Base-by-base conservation (phyloP, 1,140 invertebrate species). In the Melipona quadrifasciata region DNA sequence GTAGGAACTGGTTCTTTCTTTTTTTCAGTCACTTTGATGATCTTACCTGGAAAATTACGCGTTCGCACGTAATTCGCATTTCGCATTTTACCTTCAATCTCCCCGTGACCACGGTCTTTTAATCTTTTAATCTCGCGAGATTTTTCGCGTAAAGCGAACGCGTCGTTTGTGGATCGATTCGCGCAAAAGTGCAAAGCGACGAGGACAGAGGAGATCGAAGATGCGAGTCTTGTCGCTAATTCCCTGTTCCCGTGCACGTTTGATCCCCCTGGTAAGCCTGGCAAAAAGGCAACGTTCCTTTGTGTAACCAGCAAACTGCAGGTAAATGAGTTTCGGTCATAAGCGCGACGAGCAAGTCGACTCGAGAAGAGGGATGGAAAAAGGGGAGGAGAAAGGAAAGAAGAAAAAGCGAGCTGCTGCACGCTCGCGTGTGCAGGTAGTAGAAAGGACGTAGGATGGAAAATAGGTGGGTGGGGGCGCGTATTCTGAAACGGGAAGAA, bases 281-380 rank as follows among this genome's bases (percentile, higher is more conserved):
- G 47, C 55, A 61, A 84, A 79, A 71, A 51, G 47, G 65, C 82
- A 61, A 71, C 65, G 67, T 21, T 55, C 47, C 76, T 84, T 84
- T 84, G 67, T 79, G 67, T 17, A 19, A 21, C 17, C 51, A 17
- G 70, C 21, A 39, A 64, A 65, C 80, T 76, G 64, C 67, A 17
- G 53, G 68, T 84, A 84, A 80, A 84, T 74, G 78, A 84, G 78
- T 84, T 80, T 70, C 78, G 58, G 83, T 65, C 77, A 73, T 80
- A 80, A 74, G 19, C 55, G 67, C 58, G 31, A 27, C 53, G 80
- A 77, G 61, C 70, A 70, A 68, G 71, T 74, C 86, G 76, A 78
- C 84, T 85, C 82, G 73, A 73, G 73, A 73, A 55, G 67, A 61
- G 80, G 73, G 67, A 67, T 47, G 34, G 24, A 31, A 39, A 14